A percentile compares a stretch with the other conserved stretches of the same genome.
These are phyloP conservation scores for Varanus komodoensis DNA, from an alignment of 2,113 vertebrate species.

Conservation along the genomic window DNA sequence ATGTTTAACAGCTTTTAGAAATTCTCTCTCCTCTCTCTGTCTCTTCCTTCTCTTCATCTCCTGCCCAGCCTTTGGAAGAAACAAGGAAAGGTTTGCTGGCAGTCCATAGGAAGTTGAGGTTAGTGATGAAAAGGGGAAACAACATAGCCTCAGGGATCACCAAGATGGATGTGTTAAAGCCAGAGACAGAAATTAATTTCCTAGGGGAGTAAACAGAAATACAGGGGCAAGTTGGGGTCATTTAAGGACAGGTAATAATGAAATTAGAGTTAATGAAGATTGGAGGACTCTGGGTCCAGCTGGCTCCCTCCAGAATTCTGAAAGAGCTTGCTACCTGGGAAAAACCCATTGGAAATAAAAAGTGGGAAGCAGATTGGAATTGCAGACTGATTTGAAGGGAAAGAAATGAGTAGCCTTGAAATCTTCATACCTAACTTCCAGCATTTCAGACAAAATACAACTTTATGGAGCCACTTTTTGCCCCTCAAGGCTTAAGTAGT, in stretches of 20 bases:
- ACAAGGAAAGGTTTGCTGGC: slow-evolving; percentile 45
- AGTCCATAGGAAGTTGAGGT: slow-evolving; percentile 1
- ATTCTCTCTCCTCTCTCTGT: no score
- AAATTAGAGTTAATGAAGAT: slow-evolving; percentile 81
- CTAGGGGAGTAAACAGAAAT: slow-evolving; percentile 71
- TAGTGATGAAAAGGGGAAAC: slow-evolving; percentile 54
- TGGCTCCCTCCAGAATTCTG: slow-evolving; percentile 63
- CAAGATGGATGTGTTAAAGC: slow-evolving; percentile 60
- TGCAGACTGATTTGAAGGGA: slow-evolving; percentile 22
- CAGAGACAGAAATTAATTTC: slow-evolving; percentile 75
- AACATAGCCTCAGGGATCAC: slow-evolving; percentile 67
- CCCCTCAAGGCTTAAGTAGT: not conserved
- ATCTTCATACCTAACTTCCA: slow-evolving; percentile 14
- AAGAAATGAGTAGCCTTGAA: not conserved
- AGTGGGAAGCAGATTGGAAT: slow-evolving; percentile 10
- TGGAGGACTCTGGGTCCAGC: slow-evolving; percentile 70
- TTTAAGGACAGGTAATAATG: slow-evolving; percentile 81
- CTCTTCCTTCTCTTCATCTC: no score
- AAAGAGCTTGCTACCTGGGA: slow-evolving; percentile 41
- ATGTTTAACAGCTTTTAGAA: slow-evolving; percentile 50
- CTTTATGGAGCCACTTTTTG: not conserved
- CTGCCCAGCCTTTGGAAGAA: slow-evolving; percentile 28
- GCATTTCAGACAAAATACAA: slow-evolving; percentile 21
- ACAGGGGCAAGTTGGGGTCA: slow-evolving; percentile 71
- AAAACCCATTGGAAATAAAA: slow-evolving; percentile 21